These are phyloP conservation scores for Drosophila siamana DNA, from an alignment of 2,888 invertebrate species.

Conservation along the genomic window DNA sequence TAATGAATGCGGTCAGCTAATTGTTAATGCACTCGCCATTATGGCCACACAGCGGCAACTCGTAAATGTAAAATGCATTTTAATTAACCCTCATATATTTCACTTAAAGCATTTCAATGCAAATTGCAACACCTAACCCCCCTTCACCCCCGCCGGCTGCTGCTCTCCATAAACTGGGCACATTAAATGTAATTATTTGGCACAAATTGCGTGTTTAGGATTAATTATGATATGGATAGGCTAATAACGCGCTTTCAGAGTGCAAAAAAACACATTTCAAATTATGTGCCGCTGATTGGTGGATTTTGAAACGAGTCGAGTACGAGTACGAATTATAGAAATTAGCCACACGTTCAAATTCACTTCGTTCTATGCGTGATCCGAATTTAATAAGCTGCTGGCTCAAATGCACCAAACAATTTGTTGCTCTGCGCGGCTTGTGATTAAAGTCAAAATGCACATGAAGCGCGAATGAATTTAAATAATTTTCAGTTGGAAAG, in stretches of 20 bases:
- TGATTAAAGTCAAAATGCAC: neutral
- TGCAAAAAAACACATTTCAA: conserved; percentile 76
- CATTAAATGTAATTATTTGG: conserved; percentile 82
- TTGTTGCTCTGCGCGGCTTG: neutral
- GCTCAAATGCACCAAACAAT: conserved; percentile 22
- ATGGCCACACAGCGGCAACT: conserved; percentile 58
- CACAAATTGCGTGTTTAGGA: conserved; percentile 83
- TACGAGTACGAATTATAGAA: conserved; percentile 40
- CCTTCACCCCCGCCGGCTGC: neutral
- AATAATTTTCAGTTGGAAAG: neutral
- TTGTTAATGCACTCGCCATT: conserved; percentile 79
- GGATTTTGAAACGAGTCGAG: conserved; percentile 33
- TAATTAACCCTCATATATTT: conserved; percentile 80
- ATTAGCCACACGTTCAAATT: conserved; percentile 48
- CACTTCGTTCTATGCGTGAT: conserved; percentile 55
- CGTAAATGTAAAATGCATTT: conserved; percentile 80
- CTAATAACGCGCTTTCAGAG: conserved; percentile 78
- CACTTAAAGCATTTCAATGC: conserved; percentile 79
- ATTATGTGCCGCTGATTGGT: conserved; percentile 68
- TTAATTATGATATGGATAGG: conserved; percentile 82
- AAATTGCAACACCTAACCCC: conserved; percentile 51
- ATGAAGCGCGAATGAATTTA: neutral
- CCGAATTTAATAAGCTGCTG: conserved; percentile 42
- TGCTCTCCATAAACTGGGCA: conserved; percentile 23
- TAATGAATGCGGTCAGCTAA: conserved; percentile 79